A percentile compares a stretch with the other conserved stretches of the same genome.
phyloP scores from a whole-genome alignment of 2,797 vertebrate genomes.

The Onychomys leucogaster region DNA sequence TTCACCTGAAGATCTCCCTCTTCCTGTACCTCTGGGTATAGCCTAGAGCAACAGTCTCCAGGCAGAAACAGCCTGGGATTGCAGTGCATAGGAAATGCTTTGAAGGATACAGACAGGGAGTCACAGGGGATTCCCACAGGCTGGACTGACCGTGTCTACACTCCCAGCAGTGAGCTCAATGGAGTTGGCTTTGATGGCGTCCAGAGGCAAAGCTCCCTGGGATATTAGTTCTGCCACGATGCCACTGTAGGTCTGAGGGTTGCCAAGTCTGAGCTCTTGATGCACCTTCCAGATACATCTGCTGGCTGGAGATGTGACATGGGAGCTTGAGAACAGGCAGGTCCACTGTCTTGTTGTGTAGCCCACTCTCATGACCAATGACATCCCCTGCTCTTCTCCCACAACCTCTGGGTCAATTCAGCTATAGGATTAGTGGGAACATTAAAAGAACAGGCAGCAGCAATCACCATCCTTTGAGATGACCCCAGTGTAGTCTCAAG shows the following conservation, averaged over 20 bases:
- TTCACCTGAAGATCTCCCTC: too few species aligned
- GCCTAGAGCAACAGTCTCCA: background rate
- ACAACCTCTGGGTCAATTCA: fast-evolving
- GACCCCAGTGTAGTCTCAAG: fast-evolving
- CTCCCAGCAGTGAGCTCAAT: conserved; percentile 94
- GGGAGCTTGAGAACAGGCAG: background rate
- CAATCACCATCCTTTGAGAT: fast-evolving
- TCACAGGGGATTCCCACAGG: background rate
- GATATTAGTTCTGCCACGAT: conserved; percentile 91
- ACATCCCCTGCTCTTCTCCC: fast-evolving
- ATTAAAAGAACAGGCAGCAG: fast-evolving
- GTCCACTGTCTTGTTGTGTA: too few species aligned
- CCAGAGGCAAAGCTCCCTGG: conserved; percentile 90
- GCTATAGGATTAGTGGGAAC: too few species aligned
- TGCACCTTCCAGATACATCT: conserved; percentile 86
- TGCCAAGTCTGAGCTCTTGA: conserved; percentile 78
- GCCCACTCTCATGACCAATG: fast-evolving
- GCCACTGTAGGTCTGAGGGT: conserved; percentile 84
- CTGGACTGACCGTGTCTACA: conserved; percentile 91
- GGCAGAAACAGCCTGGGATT: background rate
- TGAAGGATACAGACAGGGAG: background rate
- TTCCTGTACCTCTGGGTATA: background rate
- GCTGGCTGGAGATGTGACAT: conserved; percentile 80
- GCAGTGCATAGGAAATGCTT: too few species aligned
- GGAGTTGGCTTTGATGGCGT: conserved; percentile 93